A percentile compares a stretch with the other conserved stretches of the same genome.
Evolutionary conservation across 2,113 vertebrate genomes (phyloP).

Genomic region (Nanorana parkeri): DNA sequence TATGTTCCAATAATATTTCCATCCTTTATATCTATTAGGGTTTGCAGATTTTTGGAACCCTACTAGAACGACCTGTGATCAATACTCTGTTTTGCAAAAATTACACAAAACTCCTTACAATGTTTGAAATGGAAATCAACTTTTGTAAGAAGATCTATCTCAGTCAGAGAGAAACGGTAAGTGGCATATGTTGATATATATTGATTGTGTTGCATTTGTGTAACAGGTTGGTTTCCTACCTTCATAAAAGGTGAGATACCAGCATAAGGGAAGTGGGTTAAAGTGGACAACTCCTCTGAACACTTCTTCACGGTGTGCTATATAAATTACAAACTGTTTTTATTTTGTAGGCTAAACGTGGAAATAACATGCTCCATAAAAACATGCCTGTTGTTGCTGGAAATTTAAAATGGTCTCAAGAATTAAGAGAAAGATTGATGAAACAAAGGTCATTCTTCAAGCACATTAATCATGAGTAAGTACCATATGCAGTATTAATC

Average conservation of each 20-base stretch:
- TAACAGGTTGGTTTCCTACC: too few species aligned
- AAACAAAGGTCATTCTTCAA: conserved; percentile 68
- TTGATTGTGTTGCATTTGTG: too few species aligned
- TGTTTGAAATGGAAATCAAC: conserved; percentile 76
- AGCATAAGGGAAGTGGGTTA: too few species aligned
- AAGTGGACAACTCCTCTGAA: too few species aligned
- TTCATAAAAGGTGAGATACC: too few species aligned
- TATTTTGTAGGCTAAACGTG: conserved; percentile 66
- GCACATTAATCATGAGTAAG: conserved; percentile 69
- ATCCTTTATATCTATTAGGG: conserved; percentile 59
- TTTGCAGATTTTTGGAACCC: conserved; percentile 72
- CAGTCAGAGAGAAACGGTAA: conserved; percentile 73
- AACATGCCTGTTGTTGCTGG: conserved; percentile 74
- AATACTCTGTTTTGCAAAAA: conserved; percentile 68
- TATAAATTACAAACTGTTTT: neutral
- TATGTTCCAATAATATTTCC: too few species aligned
- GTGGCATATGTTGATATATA: neutral
- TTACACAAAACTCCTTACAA: conserved; percentile 71
- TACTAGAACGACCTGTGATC: conserved; percentile 73
- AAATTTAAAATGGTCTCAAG: conserved; percentile 76
- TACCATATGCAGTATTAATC: conserved; percentile 29
- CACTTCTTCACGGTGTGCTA: too few species aligned
- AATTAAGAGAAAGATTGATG: conserved; percentile 71
- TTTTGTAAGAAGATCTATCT: conserved; percentile 71
- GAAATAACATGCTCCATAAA: conserved; percentile 69